Base-by-base conservation (phyloP, 2,113 vertebrate genomes). In the Nothobranchius furzeri region DNA sequence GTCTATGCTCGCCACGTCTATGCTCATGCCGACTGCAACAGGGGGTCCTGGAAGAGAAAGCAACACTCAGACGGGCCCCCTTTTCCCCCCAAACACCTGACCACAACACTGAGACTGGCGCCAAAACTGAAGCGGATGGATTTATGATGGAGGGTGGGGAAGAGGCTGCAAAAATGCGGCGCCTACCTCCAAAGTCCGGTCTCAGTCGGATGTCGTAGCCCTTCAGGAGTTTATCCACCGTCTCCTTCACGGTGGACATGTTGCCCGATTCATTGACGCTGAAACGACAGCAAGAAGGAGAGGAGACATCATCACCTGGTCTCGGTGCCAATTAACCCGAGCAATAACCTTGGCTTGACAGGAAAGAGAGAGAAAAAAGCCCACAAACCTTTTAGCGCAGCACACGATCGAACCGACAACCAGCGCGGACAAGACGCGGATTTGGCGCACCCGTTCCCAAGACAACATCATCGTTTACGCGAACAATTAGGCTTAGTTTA, bases 231-330 rank as follows among this genome's bases (percentile, higher is more conserved):
- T 95, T 97, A 78, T 98, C 95, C 91, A 98, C 96, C 48, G 96
- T 96, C 91, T 96, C 95, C 91, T 97, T 96, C 88, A 96, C 96
- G 70, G 96, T 94, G 70, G 95, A 97, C 95, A 96, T 96, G 90
- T 97, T 96, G 55, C 95, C 94, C 14, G 94, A 95, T 71, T 96
- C 95, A 81, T 95, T 97, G 67, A 95, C 95, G 87, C 95, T 96
- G 89, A 37, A 83, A 84, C 15, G 47, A 84, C 20, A 70, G 61
- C 61, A 67, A 48, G 9, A 51, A 2, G 2, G 50, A 68, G 13
- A 61, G 40, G 11, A 9, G 50, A 47, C 70, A 76, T 73, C 63
- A 78, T 75, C 75, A 69, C 59, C 6, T 40, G 67, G 59, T 73
- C 52, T 48, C 12, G 0, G 48, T 12, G 46, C 37, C 75, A 73